phyloP scores from a whole-genome alignment of 2,797 vertebrate species.

The Coluber constrictor region DNA sequence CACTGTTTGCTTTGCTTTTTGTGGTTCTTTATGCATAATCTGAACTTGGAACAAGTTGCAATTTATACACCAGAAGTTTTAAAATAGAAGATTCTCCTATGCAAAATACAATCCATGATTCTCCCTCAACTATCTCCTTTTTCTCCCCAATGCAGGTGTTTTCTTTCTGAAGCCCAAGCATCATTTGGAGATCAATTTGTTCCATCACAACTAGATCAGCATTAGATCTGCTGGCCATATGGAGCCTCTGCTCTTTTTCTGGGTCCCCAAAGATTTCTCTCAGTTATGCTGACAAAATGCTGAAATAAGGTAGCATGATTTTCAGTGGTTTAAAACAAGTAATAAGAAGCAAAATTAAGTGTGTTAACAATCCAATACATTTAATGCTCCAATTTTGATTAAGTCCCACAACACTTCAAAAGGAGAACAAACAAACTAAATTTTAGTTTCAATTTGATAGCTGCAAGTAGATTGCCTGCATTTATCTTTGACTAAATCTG shows the following conservation, averaged over 20 bases:
- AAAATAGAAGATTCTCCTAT: not conserved
- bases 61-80: not conserved
- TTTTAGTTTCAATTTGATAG: not conserved
- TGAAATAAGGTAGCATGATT: not conserved
- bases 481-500: not conserved
- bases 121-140: not conserved
- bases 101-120: not conserved
- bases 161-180: not conserved
- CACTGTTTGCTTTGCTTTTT: not conserved
- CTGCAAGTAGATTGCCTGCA: not conserved
- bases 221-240: not conserved
- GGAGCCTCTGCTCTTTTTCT: not conserved
- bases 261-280: not conserved
- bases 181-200: not conserved
- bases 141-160: not conserved
- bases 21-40: not conserved
- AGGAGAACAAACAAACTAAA: not conserved
- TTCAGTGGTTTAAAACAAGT: not conserved
- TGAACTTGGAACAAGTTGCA: not conserved
- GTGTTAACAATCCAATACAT: not conserved
- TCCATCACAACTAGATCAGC: not conserved
- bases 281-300: not conserved
- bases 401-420: not conserved
- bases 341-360: not conserved
- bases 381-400: not conserved